Percentiles rank a stretch among this genome's conserved stretches.
These are phyloP conservation scores for Urocitellus parryii DNA, from an alignment of 2,113 vertebrate species.

Conservation along the genomic window DNA sequence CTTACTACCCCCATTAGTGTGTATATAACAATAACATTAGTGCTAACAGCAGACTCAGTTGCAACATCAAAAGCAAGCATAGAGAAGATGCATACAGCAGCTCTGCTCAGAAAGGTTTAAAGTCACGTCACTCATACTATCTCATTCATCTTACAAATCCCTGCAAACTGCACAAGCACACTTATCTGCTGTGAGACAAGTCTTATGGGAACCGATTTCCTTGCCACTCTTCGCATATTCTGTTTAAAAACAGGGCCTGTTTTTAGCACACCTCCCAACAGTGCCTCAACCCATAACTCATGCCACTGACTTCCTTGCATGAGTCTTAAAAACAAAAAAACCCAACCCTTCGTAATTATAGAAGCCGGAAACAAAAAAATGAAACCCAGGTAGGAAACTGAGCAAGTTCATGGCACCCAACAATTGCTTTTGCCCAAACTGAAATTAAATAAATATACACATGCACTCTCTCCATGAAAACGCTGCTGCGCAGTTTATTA, in stretches of 20 bases:
- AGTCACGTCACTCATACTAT: slow-evolving; percentile 6
- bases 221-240: slow-evolving; percentile 36
- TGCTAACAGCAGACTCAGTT: not conserved
- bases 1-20: slow-evolving; percentile 46
- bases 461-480: slow-evolving; percentile 48
- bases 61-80: not conserved
- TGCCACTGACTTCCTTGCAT: slow-evolving; percentile 75
- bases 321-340: slow-evolving; percentile 64
- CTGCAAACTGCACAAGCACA: not conserved
- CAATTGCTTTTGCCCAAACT: slow-evolving; percentile 68
- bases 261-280: slow-evolving; percentile 62
- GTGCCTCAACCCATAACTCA: slow-evolving; percentile 73
- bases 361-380: slow-evolving; percentile 70
- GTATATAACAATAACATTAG: slow-evolving; percentile 51
- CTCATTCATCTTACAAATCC: slow-evolving; percentile 57
- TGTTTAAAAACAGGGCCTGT: slow-evolving; percentile 36
- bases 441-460: slow-evolving; percentile 79
- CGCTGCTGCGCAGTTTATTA: slow-evolving; percentile 12
- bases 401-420: slow-evolving; percentile 69
- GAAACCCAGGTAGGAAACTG: slow-evolving; percentile 79
- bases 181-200: slow-evolving; percentile 52
- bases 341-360: slow-evolving; percentile 65
- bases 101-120: slow-evolving; percentile 35
- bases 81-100: not conserved
- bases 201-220: slow-evolving; percentile 64